Base-by-base conservation (phyloP, 2,797 vertebrate species). In the Sciurus carolinensis region DNA sequence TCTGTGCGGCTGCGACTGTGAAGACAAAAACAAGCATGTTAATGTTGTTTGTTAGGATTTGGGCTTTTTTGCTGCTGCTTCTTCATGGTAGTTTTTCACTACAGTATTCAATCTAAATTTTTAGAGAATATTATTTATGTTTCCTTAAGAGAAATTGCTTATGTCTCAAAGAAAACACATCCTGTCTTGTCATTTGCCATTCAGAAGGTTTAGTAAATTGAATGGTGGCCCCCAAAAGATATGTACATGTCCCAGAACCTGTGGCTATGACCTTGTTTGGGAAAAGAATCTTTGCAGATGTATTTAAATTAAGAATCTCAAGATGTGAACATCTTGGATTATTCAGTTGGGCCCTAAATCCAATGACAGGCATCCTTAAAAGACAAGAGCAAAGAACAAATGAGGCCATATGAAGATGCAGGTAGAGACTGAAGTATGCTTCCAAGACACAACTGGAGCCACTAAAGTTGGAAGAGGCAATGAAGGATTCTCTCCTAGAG, bases 11-110 rank as follows among this genome's bases (percentile, higher is more conserved):
- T 24, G 28, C 15, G 86, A 77, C 87, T 59, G 83, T 0, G 0
- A 62, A 76, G 89, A 72, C 72, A 81, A 57, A 87, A 91, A 97
- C 97, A 97, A 92, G 54, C 87, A 14, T 12, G 67, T 72, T 91
- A 69, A 92, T 97, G 97, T 96, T 80, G 85, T 66, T 87, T 79
- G 4, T 77, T 57, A 12, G 91, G 59, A 11, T 13, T 42, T 18
- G 54, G 72, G 80, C 50, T 39, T 73, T 89, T 15, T 26, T 72
- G 42, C 87, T 83, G 77, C 69, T 62, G 92, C 88, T 97, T 7
- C 84, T 94, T 90, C 24, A 1, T 66, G 76, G 42, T 50, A 42
- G 57, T 73, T 95, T 94, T 95, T 62, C 9, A 62, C 24, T 62
- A 26, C 59, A 62, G 59, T 62, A 66, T 62, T 66, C 30, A 66